Base-by-base conservation (phyloP, 2,888 invertebrate genomes). In the Tanypteryx hageni region DNA sequence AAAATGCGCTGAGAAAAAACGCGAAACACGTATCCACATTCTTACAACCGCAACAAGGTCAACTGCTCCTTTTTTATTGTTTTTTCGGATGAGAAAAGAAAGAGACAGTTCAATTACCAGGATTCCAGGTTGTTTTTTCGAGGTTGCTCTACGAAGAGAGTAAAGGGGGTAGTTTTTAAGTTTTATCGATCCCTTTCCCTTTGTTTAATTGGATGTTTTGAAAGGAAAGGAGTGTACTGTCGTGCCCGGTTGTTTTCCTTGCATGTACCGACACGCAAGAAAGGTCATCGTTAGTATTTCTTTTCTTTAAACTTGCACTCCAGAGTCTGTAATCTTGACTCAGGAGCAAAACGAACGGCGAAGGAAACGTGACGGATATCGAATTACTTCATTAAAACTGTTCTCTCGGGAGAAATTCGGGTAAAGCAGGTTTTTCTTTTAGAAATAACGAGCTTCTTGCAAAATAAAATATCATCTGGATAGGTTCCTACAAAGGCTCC, bases 81-180 rank as follows among this genome's bases (percentile, higher is more conserved):
- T 76, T 76, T 76, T 27, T 76, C 27, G 76, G 68, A 59, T n/a
- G n/a, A 58, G 13, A n/a, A 58, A 57, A 58, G 13, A n/a, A 58
- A 57, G 84, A 85, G 58, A 56, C 59, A 56, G 61, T 85, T 58
- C 85, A 58, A 58, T 85, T 85, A 85, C 85, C 85, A 58, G 18
- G 18, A 83, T 61, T 86, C 18, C 61, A 59, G 27, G 14, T 31
- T 27, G 56, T 22, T 86, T 58, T 61, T 59, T 59, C 22, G 8
- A 13, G n/a, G 64, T n/a, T 64, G 18, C 89, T 44, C 9, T 64
- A 31, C 18, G 2, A 31, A 16, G 2, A 31, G 18, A 64, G 27
- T 31, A 27, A 16, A 84, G 4, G 44, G 64, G 9, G 64, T 44
- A 22, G 61, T 44, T 64, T 44, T 86, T 68, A 14, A 68, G n/a